Base-by-base conservation (phyloP, 1,140 invertebrate genomes). In the Teleogryllus occipitalis region DNA sequence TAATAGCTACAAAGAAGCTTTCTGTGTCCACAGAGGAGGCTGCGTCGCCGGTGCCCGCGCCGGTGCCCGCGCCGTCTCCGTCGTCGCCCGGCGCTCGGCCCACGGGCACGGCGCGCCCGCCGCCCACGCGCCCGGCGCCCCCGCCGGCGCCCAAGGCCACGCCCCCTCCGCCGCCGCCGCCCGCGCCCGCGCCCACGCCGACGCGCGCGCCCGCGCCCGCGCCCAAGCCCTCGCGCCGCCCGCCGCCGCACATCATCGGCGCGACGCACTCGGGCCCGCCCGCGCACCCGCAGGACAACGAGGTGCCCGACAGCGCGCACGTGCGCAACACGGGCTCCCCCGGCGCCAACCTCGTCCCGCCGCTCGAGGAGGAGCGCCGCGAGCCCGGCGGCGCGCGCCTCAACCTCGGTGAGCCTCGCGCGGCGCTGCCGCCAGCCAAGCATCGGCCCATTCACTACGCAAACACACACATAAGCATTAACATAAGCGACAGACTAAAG, bases 331-430 rank as follows among this genome's bases (percentile, higher is more conserved):
- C 87, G 8, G 85, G 87, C 22, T 84, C 87, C 77, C 87, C 89
- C 80, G 84, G 89, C 81, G 86, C 87, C 80, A 92, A 88, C 83
- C 92, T 87, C 82, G 94, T 90, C 86, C 88, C 10, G 85, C 86
- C 82, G 2, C 88, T 94, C 7, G 90, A 91, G 47, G 87, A 89
- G 39, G 89, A 90, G 75, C 86, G 89, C 14, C 88, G 90, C 47
- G 90, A 92, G 81, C 87, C 90, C 2, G 89, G 91, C 80, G 93
- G 92, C 47, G 92, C 93, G 2, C 92, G 92, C 83, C 87, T 96
- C 7, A 96, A 95, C 86, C 87, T 95, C 76, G 94, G 88, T 87
- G 83, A 83, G 79, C 27, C 0, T 1, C 27, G n/a, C n/a, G n/a
- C n/a, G n/a, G n/a, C n/a, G n/a, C n/a, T n/a, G n/a, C n/a, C n/a